Base-by-base conservation (phyloP, 2,888 invertebrate species). In the Spatulosminthurus flaviceps region DNA sequence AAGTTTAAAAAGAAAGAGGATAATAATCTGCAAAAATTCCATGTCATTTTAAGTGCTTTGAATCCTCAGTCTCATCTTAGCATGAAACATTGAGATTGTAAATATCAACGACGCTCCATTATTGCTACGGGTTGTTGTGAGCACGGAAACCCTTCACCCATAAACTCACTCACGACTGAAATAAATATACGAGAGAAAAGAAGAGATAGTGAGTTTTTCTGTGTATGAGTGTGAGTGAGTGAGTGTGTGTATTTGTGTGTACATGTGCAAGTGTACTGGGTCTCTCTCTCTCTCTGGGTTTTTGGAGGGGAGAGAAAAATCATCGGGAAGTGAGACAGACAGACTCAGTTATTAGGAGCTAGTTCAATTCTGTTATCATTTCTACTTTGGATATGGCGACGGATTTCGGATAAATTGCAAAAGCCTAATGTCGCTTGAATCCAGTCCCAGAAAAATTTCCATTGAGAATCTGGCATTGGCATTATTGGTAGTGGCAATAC, bases 361-460 rank as follows among this genome's bases (percentile, higher is more conserved):
- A 51, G 51, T 51, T 2, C 51, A 51, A n/a, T n/a, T 2, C 19
- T 51, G 51, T 51, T 19, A 51, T 51, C 16, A 51, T 64, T 64
- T 64, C n/a, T 64, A 2, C 64, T n/a, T 64, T 64, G 64, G 24
- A 9, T 22, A 26, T 64, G 64, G 64, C 64, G 9, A 64, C 13
- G 11, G 64, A 22, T 9, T 64, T 64, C 26, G 64, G 26, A 26
- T 64, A 26, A 64, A 64, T 64, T n/a, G 64, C 7, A 19, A 64
- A 64, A 64, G 11, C 64, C 64, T 64, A 64, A 64, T 64, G 64
- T 64, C 64, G 64, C 64, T 64, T 64, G 64, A 24, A 26, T 22
- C 4, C 7, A 9, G 24, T 64, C 26, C 26, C 24, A 16, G 64
- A 22, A 64, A 64, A 64, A 64, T 64, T 64, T 64, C 21, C 64